Percentiles rank a stretch among this genome's conserved stretches.
These are phyloP conservation scores for Shargacucullia verbasci DNA, from an alignment of 2,888 invertebrate genomes.

Conservation along the genomic window DNA sequence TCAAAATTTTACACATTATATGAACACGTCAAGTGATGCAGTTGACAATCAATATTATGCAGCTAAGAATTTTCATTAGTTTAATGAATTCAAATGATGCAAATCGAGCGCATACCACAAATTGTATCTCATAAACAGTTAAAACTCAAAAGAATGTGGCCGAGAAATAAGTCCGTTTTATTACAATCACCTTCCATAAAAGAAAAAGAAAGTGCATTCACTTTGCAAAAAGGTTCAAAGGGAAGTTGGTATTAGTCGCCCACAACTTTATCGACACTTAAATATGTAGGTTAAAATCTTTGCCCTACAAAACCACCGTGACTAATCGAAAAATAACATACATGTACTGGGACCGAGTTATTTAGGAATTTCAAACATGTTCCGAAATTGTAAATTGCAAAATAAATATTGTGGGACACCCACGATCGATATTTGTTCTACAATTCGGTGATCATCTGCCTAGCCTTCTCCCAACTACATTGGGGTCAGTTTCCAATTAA, in stretches of 20 bases:
- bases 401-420: slow-evolving; percentile 21
- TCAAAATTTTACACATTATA: too few relatives aligned
- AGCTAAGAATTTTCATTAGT: too few relatives aligned
- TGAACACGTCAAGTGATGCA: too few relatives aligned
- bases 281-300: slow-evolving; percentile 43
- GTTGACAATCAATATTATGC: too few relatives aligned
- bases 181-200: slow-evolving; percentile 29
- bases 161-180: slow-evolving; percentile 20
- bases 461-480: too few relatives aligned
- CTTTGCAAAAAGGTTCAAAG: slow-evolving; percentile 41
- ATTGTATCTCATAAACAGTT: slow-evolving; percentile 22
- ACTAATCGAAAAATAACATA: slow-evolving; percentile 35
- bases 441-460: too few relatives aligned
- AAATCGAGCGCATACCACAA: slow-evolving; percentile 12
- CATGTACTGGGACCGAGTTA: slow-evolving; percentile 9
- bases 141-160: slow-evolving; percentile 18
- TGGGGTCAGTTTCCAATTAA: too few relatives aligned
- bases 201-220: slow-evolving; percentile 45
- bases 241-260: slow-evolving; percentile 35
- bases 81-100: slow-evolving; percentile 30
- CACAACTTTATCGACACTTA: slow-evolving; percentile 26
- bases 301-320: slow-evolving; percentile 44
- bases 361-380: slow-evolving; percentile 26
- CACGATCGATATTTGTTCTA: slow-evolving; percentile 7
- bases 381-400: slow-evolving; percentile 19